Evolutionary conservation across 2,113 vertebrate species (phyloP), one percentile per base, ranked within the genome.

Genomic region (Cnemophilus loriae): DNA sequence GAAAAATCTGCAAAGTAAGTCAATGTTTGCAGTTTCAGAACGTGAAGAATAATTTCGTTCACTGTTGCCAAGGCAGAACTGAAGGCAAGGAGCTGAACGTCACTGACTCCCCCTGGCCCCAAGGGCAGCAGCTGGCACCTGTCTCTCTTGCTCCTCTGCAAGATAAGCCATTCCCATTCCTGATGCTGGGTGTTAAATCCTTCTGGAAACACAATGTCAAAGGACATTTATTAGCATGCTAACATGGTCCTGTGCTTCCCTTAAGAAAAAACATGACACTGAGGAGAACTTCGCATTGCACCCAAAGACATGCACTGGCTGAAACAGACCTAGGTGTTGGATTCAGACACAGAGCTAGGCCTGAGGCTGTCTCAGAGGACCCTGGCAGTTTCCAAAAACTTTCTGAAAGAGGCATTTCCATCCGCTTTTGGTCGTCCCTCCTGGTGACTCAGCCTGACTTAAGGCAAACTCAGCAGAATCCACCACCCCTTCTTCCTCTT

Each of bases 21-120:
- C 1, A 1, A 14, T 1, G 4, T 52, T 50, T 67, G 47, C 1
- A 0, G 78, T 16, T 91, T 87, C 81, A 89, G 87, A 95, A 94
- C 41, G 84, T 69, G 69, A 95, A 71, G 77, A 95, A 44, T 78
- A 69, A 73, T 95, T 91, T 91, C 78, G 53, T 64, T 87, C 26
- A 4, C 30, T 2, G 1, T 19, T 68, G 53, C 53, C 74, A 94
- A 84, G 18, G 53, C 41, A 69, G 57, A 60, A 21, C 76, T 33
- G 33, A 74, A 65, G 46, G 63, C 49, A 42, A 79, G 53, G 55
- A 74, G 33, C 8, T 61, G 57, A 80, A 64, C 0, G 0, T 30
- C 37, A 9, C 70, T 24, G 42, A 21, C 17, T 52, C 4, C 7
- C 13, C 8, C 10, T 49, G 2, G 4, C 27, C 56, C 50, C 56